Evolutionary conservation across 2,888 invertebrate species (phyloP).

Genomic region (Andricus curvator): DNA sequence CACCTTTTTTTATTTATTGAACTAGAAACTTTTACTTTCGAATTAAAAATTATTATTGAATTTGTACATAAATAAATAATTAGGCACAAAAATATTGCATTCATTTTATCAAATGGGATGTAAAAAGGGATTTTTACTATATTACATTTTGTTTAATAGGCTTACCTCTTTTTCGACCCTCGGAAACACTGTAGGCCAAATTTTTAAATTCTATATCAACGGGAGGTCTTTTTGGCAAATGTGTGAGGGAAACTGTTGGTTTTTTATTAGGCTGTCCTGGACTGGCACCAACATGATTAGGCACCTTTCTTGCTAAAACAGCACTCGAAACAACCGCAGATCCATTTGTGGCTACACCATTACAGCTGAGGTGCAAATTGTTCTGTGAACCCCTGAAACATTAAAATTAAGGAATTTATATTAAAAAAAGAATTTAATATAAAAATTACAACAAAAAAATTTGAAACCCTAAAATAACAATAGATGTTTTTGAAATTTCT

Average conservation of each 20-base stretch:
- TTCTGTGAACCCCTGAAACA: slow-evolving; percentile 85
- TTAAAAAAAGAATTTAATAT: too few relatives aligned
- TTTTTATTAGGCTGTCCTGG: slow-evolving; percentile 82
- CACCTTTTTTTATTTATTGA: too few relatives aligned
- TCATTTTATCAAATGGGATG: too few relatives aligned
- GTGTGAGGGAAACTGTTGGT: slow-evolving; percentile 87
- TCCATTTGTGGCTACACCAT: slow-evolving; percentile 80
- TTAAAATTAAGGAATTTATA: not conserved
- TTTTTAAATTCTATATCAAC: slow-evolving; percentile 94
- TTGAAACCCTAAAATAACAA: not conserved
- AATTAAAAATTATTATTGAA: too few relatives aligned
- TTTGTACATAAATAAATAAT: too few relatives aligned
- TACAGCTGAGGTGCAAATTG: slow-evolving; percentile 82
- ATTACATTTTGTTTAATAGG: not conserved
- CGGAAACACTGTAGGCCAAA: slow-evolving; percentile 93
- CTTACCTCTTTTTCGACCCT: slow-evolving; percentile 85
- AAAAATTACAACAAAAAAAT: not conserved
- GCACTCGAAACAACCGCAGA: slow-evolving; percentile 71
- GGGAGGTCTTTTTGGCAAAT: slow-evolving; percentile 91
- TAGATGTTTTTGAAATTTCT: too few relatives aligned
- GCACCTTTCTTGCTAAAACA: slow-evolving; percentile 84
- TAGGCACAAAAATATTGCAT: too few relatives aligned
- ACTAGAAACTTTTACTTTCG: too few relatives aligned
- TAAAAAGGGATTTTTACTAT: too few relatives aligned
- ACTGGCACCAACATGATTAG: slow-evolving; percentile 84